These are phyloP conservation scores for Drosophila pseudotakahashii DNA, from an alignment of 2,888 invertebrate genomes.

Conservation along the genomic window DNA sequence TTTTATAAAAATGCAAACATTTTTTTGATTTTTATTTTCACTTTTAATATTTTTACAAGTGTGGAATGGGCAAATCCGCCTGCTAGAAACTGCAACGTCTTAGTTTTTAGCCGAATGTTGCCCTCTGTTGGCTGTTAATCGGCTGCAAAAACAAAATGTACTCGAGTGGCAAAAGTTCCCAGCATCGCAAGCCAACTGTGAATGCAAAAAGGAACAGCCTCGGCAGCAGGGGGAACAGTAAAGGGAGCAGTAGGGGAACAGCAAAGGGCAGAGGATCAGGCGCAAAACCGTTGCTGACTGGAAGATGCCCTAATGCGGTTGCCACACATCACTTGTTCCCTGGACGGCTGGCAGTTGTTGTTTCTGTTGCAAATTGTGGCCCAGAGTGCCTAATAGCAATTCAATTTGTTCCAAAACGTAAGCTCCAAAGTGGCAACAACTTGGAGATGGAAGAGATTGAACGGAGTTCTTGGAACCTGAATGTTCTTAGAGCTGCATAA, in stretches of 20 bases:
- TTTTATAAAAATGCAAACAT: too few species aligned
- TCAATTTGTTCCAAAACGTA: conserved; percentile 44
- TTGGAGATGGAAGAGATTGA: conserved; percentile 4
- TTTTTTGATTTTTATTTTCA: too few species aligned
- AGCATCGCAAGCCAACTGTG: conserved; percentile 52
- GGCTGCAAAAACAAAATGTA: conserved; percentile 75
- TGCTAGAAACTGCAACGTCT: conserved; percentile 46
- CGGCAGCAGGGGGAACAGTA: not conserved
- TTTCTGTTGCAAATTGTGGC: conserved; percentile 24
- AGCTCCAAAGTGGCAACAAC: conserved; percentile 33
- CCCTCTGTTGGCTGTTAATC: conserved; percentile 60
- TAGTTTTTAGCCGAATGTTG: conserved; percentile 48
- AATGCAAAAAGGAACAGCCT: conserved; percentile 51
- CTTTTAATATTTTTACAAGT: not conserved
- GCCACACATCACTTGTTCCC: conserved; percentile 43
- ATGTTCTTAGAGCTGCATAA: not conserved
- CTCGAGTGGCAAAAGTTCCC: conserved; percentile 72
- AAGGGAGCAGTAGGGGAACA: not conserved
- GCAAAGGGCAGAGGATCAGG: conserved; percentile 15
- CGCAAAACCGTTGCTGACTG: conserved; percentile 26
- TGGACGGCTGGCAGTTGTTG: conserved; percentile 13
- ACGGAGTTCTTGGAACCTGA: conserved; percentile 1
- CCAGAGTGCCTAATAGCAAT: conserved; percentile 43
- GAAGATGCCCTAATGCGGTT: conserved; percentile 43
- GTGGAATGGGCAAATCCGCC: not conserved